These are phyloP conservation scores for Falco punctatus DNA, from an alignment of 2,113 vertebrate genomes.

Conservation along the genomic window DNA sequence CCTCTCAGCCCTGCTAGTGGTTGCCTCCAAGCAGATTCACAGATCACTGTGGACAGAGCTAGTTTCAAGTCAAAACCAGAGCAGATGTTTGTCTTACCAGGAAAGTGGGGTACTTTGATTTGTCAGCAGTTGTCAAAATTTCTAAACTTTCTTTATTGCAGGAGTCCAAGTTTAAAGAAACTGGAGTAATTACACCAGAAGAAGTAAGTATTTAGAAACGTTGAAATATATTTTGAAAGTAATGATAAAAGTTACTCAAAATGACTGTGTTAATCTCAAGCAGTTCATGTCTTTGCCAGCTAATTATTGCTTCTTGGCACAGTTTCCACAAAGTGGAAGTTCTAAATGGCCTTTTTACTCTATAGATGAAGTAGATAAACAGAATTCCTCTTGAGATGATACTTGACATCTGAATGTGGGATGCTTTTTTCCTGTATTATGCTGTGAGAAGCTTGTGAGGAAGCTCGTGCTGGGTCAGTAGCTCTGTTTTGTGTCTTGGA, in stretches of 20 bases:
- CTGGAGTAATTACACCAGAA: slow-evolving; percentile 97
- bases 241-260: background rate
- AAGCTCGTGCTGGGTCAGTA: background rate
- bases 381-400: background rate
- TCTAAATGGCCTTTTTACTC: background rate
- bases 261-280: background rate
- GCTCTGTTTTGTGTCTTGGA: background rate
- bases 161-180: slow-evolving; percentile 99
- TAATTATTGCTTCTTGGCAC: background rate
- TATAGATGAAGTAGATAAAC: background rate
- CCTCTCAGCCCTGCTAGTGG: background rate
- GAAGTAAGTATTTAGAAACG: slow-evolving; percentile 82
- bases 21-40: background rate
- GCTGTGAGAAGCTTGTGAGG: background rate
- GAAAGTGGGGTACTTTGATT: background rate
- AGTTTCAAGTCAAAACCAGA: background rate
- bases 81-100: background rate
- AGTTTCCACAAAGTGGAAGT: background rate
- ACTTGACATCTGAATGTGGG: background rate
- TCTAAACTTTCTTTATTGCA: slow-evolving; percentile 64
- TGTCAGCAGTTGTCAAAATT: background rate
- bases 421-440: background rate
- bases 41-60: background rate
- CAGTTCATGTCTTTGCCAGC: background rate
- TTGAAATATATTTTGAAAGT: background rate